phyloP scores from a whole-genome alignment of 2,113 vertebrate species.

The Raja brachyura region DNA sequence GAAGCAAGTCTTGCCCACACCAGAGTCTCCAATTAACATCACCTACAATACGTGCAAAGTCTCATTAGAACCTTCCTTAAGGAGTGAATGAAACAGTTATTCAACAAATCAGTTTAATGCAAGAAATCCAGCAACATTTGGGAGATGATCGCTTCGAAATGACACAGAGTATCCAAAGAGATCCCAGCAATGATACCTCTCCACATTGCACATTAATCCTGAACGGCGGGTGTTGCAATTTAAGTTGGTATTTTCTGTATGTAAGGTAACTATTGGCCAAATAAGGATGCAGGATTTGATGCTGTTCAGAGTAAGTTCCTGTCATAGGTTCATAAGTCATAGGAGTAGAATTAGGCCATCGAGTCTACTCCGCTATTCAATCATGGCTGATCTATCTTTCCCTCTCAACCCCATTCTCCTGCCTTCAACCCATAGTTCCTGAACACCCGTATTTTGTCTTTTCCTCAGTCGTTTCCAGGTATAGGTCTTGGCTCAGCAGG shows the following conservation, averaged over 20 bases:
- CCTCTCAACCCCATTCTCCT: no score
- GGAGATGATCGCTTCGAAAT: neutral
- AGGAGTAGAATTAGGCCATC: no score
- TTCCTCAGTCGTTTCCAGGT: neutral
- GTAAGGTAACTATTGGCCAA: neutral
- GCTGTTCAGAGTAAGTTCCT: neutral
- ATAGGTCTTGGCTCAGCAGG: neutral
- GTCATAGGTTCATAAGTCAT: no score
- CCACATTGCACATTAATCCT: neutral
- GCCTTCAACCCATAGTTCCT: no score
- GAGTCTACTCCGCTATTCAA: no score
- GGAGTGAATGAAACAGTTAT: neutral
- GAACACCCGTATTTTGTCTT: neutral
- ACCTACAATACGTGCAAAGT: constrained; percentile 61
- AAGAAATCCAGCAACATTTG: constrained; percentile 25
- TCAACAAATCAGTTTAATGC: neutral
- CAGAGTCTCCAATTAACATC: constrained; percentile 96
- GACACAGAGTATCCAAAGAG: neutral
- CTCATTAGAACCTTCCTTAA: constrained; percentile 18
- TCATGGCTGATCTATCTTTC: no score
- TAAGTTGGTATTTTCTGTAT: neutral
- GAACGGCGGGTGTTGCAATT: neutral
- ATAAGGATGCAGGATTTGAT: neutral
- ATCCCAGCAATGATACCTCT: no score
- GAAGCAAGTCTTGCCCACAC: constrained; percentile 96